Evolutionary conservation across 1,140 invertebrate genomes (phyloP).

Genomic region (Drosophila simulans): DNA sequence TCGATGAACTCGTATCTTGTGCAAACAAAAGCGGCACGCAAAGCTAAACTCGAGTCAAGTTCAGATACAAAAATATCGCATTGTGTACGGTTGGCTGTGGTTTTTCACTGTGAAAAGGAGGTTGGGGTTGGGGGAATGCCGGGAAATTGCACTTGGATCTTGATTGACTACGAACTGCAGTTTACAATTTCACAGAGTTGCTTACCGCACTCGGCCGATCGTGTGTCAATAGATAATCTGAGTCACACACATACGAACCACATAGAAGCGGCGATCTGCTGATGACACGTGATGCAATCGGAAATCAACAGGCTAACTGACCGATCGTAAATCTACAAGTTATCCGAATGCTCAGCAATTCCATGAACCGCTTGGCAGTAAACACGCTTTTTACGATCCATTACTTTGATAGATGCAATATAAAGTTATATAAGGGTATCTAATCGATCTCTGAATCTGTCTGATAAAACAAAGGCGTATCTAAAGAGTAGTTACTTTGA

Average conservation of each 20-base stretch:
- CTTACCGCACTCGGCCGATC: constrained; percentile 51
- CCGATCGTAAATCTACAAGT: constrained; percentile 5
- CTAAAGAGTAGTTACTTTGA: neutral
- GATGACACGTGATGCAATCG: constrained; percentile 43
- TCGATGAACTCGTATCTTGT: constrained; percentile 50
- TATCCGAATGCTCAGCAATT: constrained; percentile 2
- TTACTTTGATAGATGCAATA: neutral
- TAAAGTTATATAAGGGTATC: constrained; percentile 7
- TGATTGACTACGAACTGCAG: constrained; percentile 56
- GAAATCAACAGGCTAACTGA: constrained; percentile 32
- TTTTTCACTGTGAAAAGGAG: constrained; percentile 10
- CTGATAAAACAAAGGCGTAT: neutral
- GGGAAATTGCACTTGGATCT: constrained; percentile 47
- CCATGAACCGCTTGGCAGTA: constrained; percentile 4
- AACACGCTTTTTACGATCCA: constrained; percentile 7
- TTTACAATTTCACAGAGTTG: constrained; percentile 69
- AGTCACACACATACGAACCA: constrained; percentile 24
- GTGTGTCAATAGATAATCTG: constrained; percentile 36
- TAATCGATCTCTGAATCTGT: neutral
- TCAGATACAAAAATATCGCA: constrained; percentile 50
- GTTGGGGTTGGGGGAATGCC: neutral
- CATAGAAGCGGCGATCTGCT: constrained; percentile 19
- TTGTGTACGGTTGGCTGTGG: constrained; percentile 35
- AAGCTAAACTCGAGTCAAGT: constrained; percentile 62
- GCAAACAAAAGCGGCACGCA: constrained; percentile 68